Conservation (phyloP, 2,888 invertebrate genomes). For the Diloba caeruleocephala region DNA sequence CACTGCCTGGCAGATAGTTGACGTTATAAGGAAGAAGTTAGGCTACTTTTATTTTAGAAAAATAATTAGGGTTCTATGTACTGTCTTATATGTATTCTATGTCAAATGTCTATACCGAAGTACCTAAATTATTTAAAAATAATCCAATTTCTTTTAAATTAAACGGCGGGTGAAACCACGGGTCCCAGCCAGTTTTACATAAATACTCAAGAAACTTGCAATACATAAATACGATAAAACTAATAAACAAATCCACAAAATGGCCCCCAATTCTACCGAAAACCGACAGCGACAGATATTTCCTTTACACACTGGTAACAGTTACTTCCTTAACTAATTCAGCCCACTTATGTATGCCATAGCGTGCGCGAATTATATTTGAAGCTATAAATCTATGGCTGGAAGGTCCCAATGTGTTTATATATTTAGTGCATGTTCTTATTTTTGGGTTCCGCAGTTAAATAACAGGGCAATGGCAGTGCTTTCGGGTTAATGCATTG, state of each 20-base stretch:
- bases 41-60: too few relatives aligned
- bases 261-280: constrained; percentile 34
- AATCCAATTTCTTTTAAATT: too few relatives aligned
- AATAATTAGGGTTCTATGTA: too few relatives aligned
- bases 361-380: constrained; percentile 66
- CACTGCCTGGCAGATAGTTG: too few relatives aligned
- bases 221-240: constrained; percentile 20
- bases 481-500: constrained; percentile 45
- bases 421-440: constrained; percentile 63
- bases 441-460: constrained; percentile 55
- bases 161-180: too few relatives aligned
- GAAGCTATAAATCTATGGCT: constrained; percentile 72
- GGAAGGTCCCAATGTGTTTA: constrained; percentile 51
- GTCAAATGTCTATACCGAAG: too few relatives aligned
- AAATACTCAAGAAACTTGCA: neutral
- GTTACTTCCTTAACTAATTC: constrained; percentile 72
- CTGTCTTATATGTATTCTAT: too few relatives aligned
- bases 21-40: too few relatives aligned
- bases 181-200: too few relatives aligned
- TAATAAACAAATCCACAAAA: constrained; percentile 20
- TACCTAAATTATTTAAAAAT: too few relatives aligned
- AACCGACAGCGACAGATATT: constrained; percentile 57
- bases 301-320: constrained; percentile 55
- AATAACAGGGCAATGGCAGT: constrained; percentile 55
- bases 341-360: constrained; percentile 69